phyloP scores from a whole-genome alignment of 2,113 vertebrate species.

The Rhinolophus sinicus region DNA sequence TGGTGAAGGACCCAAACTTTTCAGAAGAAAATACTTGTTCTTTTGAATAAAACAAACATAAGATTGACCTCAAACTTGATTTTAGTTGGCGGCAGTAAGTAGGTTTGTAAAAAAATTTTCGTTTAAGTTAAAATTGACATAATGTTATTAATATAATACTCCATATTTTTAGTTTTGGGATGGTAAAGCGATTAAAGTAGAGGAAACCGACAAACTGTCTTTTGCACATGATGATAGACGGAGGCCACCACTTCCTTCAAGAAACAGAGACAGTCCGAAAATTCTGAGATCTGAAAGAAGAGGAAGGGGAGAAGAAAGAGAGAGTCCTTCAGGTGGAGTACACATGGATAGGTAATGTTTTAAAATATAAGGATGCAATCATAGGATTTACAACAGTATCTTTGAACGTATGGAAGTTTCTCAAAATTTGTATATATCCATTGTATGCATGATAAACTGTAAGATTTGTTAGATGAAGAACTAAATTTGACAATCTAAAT shows the following conservation, averaged over 20 bases:
- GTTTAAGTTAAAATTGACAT: not conserved
- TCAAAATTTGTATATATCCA: not conserved
- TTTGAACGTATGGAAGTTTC: not conserved
- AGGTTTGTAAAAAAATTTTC: not conserved
- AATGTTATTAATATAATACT: not conserved
- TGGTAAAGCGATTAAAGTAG: constrained; percentile 96
- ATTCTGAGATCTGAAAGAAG: constrained; percentile 89
- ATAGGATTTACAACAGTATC: not conserved
- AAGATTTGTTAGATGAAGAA: not conserved
- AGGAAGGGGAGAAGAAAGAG: constrained; percentile 87
- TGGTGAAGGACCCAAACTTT: not conserved
- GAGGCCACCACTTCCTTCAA: constrained; percentile 88
- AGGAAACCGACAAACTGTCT: constrained; percentile 94
- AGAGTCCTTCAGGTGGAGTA: constrained; percentile 89
- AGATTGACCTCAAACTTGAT: not conserved
- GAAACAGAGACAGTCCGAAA: constrained; percentile 90
- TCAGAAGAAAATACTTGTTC: not conserved
- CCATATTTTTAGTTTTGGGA: constrained; percentile 90
- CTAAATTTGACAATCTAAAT: not conserved
- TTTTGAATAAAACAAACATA: not conserved
- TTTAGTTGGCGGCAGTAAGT: not conserved
- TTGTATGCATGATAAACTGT: not conserved
- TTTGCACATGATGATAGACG: constrained; percentile 91
- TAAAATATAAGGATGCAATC: too few relatives aligned
- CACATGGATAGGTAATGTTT: constrained; percentile 83